Percentiles rank a stretch among this genome's conserved stretches.
Evolutionary conservation across 2,888 invertebrate species (phyloP).

Genomic region (Diaprepes abbreviatus): DNA sequence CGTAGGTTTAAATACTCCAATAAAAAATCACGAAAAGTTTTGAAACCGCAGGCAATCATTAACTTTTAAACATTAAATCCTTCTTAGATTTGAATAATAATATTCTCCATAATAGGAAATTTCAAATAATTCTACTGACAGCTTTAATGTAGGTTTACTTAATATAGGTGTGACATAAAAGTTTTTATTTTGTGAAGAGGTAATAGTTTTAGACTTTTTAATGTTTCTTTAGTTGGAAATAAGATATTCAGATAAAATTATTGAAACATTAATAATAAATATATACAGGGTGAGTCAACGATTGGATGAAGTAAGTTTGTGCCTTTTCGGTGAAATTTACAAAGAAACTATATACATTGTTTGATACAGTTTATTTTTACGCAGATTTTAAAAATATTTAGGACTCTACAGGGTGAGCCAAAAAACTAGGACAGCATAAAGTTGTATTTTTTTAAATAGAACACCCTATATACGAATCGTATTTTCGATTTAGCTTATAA

Average conservation of each 20-base stretch:
- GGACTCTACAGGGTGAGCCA: too few species aligned
- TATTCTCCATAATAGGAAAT: slow-evolving; percentile 36
- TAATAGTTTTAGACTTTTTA: background rate
- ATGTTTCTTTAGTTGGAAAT: background rate
- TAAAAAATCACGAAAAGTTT: slow-evolving; percentile 15
- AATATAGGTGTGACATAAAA: slow-evolving; percentile 46
- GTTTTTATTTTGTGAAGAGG: slow-evolving; percentile 23
- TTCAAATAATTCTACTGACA: slow-evolving; percentile 34
- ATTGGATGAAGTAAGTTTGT: too few species aligned
- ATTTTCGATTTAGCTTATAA: too few species aligned
- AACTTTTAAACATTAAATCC: slow-evolving; percentile 34
- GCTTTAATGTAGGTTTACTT: slow-evolving; percentile 37
- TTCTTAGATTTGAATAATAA: slow-evolving; percentile 38
- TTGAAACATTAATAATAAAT: too few species aligned
- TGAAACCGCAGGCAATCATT: slow-evolving; percentile 33
- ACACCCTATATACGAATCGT: too few species aligned
- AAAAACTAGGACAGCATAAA: too few species aligned
- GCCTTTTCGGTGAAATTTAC: too few species aligned
- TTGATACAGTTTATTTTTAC: too few species aligned
- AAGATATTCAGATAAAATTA: background rate
- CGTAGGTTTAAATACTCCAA: slow-evolving; percentile 22
- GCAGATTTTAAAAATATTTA: too few species aligned
- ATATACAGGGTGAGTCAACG: too few species aligned
- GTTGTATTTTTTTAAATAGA: too few species aligned
- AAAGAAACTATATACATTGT: too few species aligned